Evolutionary conservation across 1,140 invertebrate genomes (phyloP).

Genomic region (Bombus sibiricus): DNA sequence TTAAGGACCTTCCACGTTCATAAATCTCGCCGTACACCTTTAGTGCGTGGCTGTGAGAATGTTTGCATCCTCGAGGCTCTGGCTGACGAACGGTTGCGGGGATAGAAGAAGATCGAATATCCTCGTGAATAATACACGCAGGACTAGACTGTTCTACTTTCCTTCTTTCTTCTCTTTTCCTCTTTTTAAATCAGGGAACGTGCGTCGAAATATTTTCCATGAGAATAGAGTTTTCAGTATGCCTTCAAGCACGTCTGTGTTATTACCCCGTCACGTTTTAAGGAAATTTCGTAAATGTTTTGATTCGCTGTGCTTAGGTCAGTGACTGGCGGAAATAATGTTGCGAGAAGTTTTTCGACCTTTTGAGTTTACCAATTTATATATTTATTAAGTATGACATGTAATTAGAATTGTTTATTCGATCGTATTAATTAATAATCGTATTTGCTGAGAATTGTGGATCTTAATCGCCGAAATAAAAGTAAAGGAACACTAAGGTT

Average conservation of each 20-base stretch:
- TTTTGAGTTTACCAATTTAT: too few species aligned
- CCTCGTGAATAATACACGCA: slow-evolving; percentile 37
- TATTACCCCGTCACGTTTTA: background rate
- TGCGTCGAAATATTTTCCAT: slow-evolving; percentile 7
- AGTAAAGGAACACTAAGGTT: too few species aligned
- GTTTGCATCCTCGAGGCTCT: slow-evolving; percentile 23
- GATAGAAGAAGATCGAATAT: slow-evolving; percentile 26
- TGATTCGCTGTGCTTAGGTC: background rate
- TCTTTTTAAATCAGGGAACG: background rate
- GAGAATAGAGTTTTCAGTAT: background rate
- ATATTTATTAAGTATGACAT: too few species aligned
- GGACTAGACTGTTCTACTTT: background rate
- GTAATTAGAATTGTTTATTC: too few species aligned
- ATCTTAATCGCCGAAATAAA: too few species aligned
- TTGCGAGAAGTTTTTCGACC: background rate
- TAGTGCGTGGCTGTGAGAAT: background rate
- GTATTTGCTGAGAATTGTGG: too few species aligned
- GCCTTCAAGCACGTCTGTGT: background rate
- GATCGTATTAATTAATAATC: too few species aligned
- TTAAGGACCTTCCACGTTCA: slow-evolving; percentile 49
- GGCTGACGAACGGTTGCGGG: background rate
- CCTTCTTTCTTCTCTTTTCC: background rate
- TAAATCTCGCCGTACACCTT: slow-evolving; percentile 48
- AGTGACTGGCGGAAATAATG: background rate
- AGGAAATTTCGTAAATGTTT: background rate